Conservation (phyloP, 2,797 vertebrate genomes). For the Pyrrhura leucotis region DNA sequence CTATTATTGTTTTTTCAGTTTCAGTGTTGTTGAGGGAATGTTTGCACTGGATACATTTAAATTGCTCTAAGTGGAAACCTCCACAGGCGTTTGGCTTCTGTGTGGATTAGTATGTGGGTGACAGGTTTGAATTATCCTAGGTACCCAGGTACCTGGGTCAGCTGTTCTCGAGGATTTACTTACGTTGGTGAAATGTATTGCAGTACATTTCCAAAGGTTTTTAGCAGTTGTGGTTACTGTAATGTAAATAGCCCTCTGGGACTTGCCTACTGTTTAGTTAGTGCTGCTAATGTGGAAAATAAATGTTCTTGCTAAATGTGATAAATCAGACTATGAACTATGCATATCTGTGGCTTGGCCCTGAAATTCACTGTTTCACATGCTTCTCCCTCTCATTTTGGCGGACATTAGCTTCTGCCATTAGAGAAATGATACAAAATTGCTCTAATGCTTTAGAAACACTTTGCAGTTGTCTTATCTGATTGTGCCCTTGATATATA, state of each 20-base stretch:
- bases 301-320: neutral
- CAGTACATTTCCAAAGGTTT: slow-evolving; percentile 6
- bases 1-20: neutral
- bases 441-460: neutral
- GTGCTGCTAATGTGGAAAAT: neutral
- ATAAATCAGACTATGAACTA: neutral
- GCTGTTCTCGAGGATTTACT: neutral
- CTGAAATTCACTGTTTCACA: neutral
- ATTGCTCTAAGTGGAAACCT: neutral
- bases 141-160: neutral
- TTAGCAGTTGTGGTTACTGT: neutral
- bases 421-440: neutral
- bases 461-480: neutral
- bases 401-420: neutral
- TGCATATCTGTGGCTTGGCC: neutral
- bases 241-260: neutral
- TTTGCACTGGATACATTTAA: neutral
- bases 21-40: neutral
- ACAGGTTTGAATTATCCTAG: neutral
- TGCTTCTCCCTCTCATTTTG: neutral
- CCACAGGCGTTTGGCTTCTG: neutral
- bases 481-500: neutral
- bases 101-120: neutral
- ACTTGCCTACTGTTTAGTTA: neutral
- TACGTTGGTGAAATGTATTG: neutral